Evolutionary conservation across 2,888 invertebrate species (phyloP).

Genomic region (Lasius platythorax): DNA sequence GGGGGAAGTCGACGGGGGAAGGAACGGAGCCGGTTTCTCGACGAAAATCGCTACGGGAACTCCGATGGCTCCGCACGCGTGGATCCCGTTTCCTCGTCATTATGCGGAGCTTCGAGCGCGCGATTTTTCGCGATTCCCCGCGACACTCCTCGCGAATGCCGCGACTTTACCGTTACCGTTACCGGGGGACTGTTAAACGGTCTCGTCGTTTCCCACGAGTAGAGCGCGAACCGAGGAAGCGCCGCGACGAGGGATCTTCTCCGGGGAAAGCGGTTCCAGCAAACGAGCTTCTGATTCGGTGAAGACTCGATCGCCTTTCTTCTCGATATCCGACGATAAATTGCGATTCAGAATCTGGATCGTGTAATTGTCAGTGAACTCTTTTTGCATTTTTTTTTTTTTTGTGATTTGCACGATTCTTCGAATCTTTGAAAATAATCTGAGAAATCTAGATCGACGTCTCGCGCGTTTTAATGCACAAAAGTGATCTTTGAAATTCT

Average conservation of each 20-base stretch:
- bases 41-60: slow-evolving; percentile 29
- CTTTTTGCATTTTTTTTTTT: background rate
- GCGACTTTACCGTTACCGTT: slow-evolving; percentile 51
- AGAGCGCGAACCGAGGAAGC: slow-evolving; percentile 39
- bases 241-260: background rate
- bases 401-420: background rate
- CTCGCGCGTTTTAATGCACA: background rate
- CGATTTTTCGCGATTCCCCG: slow-evolving; percentile 37
- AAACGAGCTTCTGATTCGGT: background rate
- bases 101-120: background rate
- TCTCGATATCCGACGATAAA: background rate
- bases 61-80: background rate
- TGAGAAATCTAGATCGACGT: background rate
- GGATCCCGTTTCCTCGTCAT: slow-evolving; percentile 13
- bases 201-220: slow-evolving; percentile 56
- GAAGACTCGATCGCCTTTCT: background rate
- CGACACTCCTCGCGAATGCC: background rate
- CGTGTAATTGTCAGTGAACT: background rate
- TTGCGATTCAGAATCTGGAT: background rate
- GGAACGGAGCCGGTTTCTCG: slow-evolving; percentile 33
- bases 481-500: background rate
- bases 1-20: background rate
- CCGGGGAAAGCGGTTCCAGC: slow-evolving; percentile 25
- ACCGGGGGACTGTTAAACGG: slow-evolving; percentile 55
- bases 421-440: background rate